These are phyloP conservation scores for Sinocyclocheilus anophthalmus DNA, from an alignment of 2,113 vertebrate species.

Conservation along the genomic window DNA sequence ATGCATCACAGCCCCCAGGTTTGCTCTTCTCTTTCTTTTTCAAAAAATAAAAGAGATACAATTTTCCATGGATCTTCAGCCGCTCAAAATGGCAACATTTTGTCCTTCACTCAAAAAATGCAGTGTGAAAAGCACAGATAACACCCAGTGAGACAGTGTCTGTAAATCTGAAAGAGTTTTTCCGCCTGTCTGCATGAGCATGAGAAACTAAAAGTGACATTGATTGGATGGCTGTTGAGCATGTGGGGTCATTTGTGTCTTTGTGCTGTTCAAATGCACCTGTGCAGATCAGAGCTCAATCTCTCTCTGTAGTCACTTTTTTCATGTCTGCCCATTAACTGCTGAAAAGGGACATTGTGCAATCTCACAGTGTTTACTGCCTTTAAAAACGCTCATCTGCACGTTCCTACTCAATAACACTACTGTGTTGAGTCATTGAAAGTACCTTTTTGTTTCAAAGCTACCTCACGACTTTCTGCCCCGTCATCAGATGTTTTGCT, in stretches of 20 bases:
- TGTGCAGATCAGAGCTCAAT: not conserved
- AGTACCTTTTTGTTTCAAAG: not conserved
- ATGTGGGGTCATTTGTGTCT: constrained; percentile 1
- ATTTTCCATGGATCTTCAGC: not conserved
- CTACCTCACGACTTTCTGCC: not conserved
- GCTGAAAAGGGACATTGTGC: not conserved
- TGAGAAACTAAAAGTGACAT: not conserved
- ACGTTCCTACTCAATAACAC: not conserved
- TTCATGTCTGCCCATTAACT: not conserved
- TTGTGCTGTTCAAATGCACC: not conserved
- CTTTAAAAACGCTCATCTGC: not conserved
- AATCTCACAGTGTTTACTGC: not conserved
- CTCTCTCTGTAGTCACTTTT: not conserved
- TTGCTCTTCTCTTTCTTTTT: constrained; percentile 21
- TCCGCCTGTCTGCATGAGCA: not conserved
- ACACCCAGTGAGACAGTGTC: not conserved
- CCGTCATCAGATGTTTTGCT: not conserved
- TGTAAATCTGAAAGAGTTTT: constrained; percentile 2
- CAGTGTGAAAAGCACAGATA: not conserved
- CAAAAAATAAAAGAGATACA: not conserved
- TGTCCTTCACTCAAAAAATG: not conserved
- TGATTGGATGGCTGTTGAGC: constrained; percentile 8
- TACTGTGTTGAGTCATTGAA: not conserved
- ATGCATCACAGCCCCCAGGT: not conserved
- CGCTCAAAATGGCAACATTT: constrained; percentile 1